A percentile compares a stretch with the other conserved stretches of the same genome.
Evolutionary conservation across 1,140 invertebrate genomes (phyloP).

Genomic region (Drosophila carrolli): DNA sequence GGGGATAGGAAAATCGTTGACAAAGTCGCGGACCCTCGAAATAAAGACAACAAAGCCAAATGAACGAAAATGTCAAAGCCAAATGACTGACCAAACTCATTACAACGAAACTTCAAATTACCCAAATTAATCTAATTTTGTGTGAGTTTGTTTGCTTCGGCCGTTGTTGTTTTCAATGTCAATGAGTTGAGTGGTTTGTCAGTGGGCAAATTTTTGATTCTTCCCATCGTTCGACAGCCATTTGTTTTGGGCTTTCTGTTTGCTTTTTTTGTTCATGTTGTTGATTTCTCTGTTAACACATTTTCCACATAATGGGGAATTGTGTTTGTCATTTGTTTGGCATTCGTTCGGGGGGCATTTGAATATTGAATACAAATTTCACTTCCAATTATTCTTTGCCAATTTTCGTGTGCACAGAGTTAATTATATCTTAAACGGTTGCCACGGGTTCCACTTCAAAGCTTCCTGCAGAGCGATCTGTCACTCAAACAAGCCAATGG

Average conservation of each 20-base stretch:
- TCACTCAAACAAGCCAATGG: slow-evolving; percentile 55
- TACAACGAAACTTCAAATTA: slow-evolving; percentile 80
- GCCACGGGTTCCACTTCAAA: slow-evolving; percentile 47
- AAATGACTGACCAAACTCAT: slow-evolving; percentile 81
- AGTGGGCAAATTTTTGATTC: slow-evolving; percentile 46
- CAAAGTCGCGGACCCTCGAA: slow-evolving; percentile 44
- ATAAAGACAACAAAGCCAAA: slow-evolving; percentile 69
- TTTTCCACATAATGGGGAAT: slow-evolving; percentile 71
- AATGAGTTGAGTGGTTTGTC: slow-evolving; percentile 68
- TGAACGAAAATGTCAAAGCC: slow-evolving; percentile 65
- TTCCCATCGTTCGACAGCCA: slow-evolving; percentile 51
- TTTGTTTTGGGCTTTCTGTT: slow-evolving; percentile 34
- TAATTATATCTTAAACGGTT: slow-evolving; percentile 55
- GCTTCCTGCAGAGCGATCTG: slow-evolving; percentile 30
- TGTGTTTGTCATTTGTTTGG: slow-evolving; percentile 65
- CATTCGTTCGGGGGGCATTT: not conserved
- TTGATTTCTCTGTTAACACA: slow-evolving; percentile 61
- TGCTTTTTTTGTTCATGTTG: slow-evolving; percentile 17
- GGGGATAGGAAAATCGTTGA: slow-evolving; percentile 29
- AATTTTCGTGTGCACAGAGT: slow-evolving; percentile 18
- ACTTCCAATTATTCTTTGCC: slow-evolving; percentile 14
- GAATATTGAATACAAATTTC: slow-evolving; percentile 33
- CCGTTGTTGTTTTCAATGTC: slow-evolving; percentile 61
- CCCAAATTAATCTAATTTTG: slow-evolving; percentile 81
- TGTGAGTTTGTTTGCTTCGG: slow-evolving; percentile 37